Evolutionary conservation across 2,888 invertebrate species (phyloP).

Genomic region (Neoascia interrupta): DNA sequence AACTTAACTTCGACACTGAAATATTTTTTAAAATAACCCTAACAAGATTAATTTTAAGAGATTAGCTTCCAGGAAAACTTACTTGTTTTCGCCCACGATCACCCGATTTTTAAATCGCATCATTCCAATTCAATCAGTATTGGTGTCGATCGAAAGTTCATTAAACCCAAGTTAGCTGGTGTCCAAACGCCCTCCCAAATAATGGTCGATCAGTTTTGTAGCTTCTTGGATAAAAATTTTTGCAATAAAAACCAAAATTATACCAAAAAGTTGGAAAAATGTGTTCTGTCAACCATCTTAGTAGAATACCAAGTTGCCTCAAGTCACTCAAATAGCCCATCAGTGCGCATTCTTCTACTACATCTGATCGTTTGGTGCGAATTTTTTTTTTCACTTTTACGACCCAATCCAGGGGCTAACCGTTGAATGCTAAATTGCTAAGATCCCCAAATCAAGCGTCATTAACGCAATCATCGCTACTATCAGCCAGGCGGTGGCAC

Average conservation of each 20-base stretch:
- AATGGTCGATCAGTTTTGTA: too few relatives aligned
- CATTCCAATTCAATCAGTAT: too few relatives aligned
- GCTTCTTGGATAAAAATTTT: too few relatives aligned
- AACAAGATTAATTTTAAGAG: too few relatives aligned
- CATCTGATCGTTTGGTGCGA: background rate
- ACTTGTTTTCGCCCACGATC: too few relatives aligned
- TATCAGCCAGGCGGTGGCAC: background rate
- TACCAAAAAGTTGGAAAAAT: background rate
- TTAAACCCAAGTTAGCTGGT: too few relatives aligned
- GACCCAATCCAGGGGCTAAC: constrained; percentile 17
- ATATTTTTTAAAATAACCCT: too few relatives aligned
- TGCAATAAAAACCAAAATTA: constrained; percentile 19
- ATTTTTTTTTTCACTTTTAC: constrained; percentile 44
- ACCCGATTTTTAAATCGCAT: too few relatives aligned
- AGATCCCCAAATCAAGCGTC: constrained; percentile 21
- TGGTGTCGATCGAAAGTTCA: too few relatives aligned
- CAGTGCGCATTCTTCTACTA: background rate
- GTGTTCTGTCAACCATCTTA: constrained; percentile 2
- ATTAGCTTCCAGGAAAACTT: too few relatives aligned
- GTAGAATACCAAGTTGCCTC: constrained; percentile 9
- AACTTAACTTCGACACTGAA: too few relatives aligned
- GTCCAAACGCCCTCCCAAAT: too few relatives aligned
- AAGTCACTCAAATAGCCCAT: background rate
- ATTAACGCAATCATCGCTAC: background rate
- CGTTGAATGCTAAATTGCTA: constrained; percentile 52